Evolutionary conservation across 2,113 vertebrate species (phyloP), one percentile per base, ranked within the genome.

Genomic region (Crotophaga sulcirostris): DNA sequence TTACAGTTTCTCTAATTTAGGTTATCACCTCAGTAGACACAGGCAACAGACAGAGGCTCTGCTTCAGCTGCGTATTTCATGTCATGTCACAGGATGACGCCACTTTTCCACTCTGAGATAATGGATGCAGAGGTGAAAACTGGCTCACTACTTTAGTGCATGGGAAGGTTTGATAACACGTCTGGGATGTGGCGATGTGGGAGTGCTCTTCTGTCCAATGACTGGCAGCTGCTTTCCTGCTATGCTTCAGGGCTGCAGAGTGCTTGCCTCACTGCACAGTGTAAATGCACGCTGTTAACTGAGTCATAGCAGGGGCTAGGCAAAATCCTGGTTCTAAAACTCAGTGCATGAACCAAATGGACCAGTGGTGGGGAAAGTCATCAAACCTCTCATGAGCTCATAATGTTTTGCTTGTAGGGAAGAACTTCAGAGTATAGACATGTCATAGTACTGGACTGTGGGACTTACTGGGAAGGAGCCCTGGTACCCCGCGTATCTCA

Each of bases 201-300:
- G 77, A 93, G 29, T 40, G 40, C 5, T 54, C 45, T 60, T 64
- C 70, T 47, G n/a, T 28, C 36, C 4, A 7, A 33, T 40, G 47
- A 54, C 20, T 34, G 70, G 31, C 17, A 70, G 60, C 19, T 93
- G 38, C 58, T 40, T 34, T 49, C 36, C n/a, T 0, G 0, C 68
- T 31, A 52, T n/a, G 26, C 36, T 31, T 62, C n/a, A 23, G 58
- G 21, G 44, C 0, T 0, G 36, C 0, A 0, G 33, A 40, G 38
- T 3, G 0, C 28, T 81, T 60, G 33, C 47, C 51, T 74, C 3
- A 1, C 0, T 0, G n/a, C 38, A 16, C 0, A 0, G 20, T 0
- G 0, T 52, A 87, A 83, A 76, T 51, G 11, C 9, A 3, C 0
- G 0, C 3, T 20, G n/a, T 67, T 76, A 87, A 55, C n/a, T 9